Percentiles rank a stretch among this genome's conserved stretches.
phyloP scores from a whole-genome alignment of 2,113 vertebrate genomes.

The Notiomystis cincta region DNA sequence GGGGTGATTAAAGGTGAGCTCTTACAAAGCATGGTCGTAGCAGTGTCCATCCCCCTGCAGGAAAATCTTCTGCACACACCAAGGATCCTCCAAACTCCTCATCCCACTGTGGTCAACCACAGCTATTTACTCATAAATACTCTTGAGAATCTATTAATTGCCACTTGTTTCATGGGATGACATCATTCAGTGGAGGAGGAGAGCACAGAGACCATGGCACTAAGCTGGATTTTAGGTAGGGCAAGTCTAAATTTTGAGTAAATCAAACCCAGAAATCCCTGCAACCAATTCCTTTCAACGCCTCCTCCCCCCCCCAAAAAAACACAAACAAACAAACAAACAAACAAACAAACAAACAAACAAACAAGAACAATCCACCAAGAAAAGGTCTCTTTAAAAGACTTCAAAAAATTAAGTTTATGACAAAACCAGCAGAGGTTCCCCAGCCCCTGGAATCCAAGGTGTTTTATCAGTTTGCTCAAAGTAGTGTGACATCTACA shows the following conservation, averaged over 20 bases:
- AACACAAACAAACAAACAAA: not conserved
- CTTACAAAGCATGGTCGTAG: not conserved
- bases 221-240: not conserved
- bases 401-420: not conserved
- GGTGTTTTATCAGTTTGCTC: not conserved
- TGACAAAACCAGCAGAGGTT: not conserved
- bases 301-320: not conserved
- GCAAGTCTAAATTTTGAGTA: not conserved
- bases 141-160: not conserved
- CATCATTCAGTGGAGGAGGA: not conserved
- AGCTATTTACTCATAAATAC: not conserved
- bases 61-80: not conserved
- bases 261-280: not conserved
- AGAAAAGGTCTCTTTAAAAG: not conserved
- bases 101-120: not conserved
- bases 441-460: not conserved
- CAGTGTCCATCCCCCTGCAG: fast-evolving
- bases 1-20: not conserved
- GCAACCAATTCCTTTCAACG: not conserved
- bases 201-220: not conserved
- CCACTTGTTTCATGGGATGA: not conserved
- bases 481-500: not conserved
- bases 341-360: not conserved
- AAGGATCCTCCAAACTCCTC: not conserved
- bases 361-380: not conserved